These are phyloP conservation scores for Dynastes grantii DNA, from an alignment of 2,888 invertebrate genomes.

Conservation along the genomic window DNA sequence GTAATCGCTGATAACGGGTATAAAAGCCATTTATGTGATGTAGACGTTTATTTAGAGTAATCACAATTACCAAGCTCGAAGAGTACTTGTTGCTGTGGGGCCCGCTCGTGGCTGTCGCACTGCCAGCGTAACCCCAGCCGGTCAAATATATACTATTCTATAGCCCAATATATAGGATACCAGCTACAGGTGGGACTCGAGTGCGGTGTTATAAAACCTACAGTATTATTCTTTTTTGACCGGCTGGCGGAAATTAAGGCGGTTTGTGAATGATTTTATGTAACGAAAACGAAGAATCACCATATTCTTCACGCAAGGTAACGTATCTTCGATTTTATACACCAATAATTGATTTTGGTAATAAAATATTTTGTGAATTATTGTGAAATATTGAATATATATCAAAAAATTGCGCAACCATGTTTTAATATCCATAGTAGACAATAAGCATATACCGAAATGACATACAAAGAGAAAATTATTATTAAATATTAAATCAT, in stretches of 20 bases:
- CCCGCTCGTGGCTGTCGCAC: conserved; percentile 40
- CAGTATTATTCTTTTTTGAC: conserved; percentile 39
- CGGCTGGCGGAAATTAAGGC: conserved; percentile 46
- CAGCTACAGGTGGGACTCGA: conserved; percentile 36
- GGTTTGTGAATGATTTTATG: conserved; percentile 54
- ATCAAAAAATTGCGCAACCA: too few species aligned
- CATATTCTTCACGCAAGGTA: conserved; percentile 48
- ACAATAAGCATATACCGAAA: too few species aligned
- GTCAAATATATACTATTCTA: conserved; percentile 28
- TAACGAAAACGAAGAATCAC: conserved; percentile 44
- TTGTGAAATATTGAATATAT: too few species aligned
- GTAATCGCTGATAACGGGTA: conserved; percentile 43
- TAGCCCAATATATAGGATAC: not conserved
- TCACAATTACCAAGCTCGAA: conserved; percentile 40
- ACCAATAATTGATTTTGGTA: not conserved
- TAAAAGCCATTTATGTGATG: conserved; percentile 29
- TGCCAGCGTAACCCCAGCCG: conserved; percentile 40
- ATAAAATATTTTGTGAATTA: not conserved
- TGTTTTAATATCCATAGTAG: too few species aligned
- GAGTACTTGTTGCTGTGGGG: conserved; percentile 40
- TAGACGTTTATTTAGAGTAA: conserved; percentile 35
- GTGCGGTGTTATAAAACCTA: conserved; percentile 28
- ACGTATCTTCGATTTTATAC: conserved; percentile 8
- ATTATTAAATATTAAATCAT: too few species aligned
- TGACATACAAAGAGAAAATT: too few species aligned